A percentile compares a stretch with the other conserved stretches of the same genome.
These are phyloP conservation scores for Tineola bisselliella DNA, from an alignment of 2,888 invertebrate genomes.

Conservation along the genomic window DNA sequence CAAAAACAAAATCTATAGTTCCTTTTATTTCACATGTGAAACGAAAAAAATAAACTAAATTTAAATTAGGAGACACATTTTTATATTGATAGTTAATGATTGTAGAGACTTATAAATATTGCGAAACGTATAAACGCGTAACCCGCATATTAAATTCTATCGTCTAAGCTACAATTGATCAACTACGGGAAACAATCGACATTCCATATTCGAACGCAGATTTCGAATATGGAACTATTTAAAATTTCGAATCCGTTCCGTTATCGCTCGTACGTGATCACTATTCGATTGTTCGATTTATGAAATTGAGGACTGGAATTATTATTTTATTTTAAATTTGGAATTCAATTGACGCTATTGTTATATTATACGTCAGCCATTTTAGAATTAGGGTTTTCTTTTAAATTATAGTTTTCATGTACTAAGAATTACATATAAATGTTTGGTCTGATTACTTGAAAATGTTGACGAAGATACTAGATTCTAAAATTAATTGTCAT, in stretches of 20 bases:
- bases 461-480: too few relatives aligned
- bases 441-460: too few relatives aligned
- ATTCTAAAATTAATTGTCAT: too few relatives aligned
- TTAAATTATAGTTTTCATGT: background rate
- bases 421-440: too few relatives aligned
- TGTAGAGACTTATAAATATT: background rate
- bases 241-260: constrained; percentile 67
- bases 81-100: too few relatives aligned
- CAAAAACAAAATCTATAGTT: too few relatives aligned
- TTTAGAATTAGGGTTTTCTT: background rate
- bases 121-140: background rate
- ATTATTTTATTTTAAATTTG: background rate
- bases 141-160: constrained; percentile 10
- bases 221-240: constrained; percentile 66
- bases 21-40: too few relatives aligned
- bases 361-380: background rate
- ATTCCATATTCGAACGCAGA: constrained; percentile 57
- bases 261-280: constrained; percentile 61
- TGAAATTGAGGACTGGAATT: constrained; percentile 5
- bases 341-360: background rate
- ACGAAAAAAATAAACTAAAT: too few relatives aligned
- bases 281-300: constrained; percentile 52
- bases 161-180: background rate
- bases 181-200: constrained; percentile 11
- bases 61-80: too few relatives aligned